Evolutionary conservation across 2,113 vertebrate species (phyloP).

Genomic region (Scatophagus argus): DNA sequence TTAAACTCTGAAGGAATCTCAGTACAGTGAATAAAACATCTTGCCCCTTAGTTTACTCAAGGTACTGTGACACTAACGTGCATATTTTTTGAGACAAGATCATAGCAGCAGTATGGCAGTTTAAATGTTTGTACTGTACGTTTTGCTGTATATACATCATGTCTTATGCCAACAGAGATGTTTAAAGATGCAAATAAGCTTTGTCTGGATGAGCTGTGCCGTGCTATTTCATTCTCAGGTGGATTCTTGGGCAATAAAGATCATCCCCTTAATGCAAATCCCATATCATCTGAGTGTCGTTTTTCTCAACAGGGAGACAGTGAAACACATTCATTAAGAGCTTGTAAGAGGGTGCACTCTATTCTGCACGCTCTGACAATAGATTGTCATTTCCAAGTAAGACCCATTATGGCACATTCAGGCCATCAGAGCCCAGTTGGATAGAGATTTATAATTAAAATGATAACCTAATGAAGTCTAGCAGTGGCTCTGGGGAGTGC

Average conservation of each 20-base stretch:
- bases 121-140: conserved; percentile 91
- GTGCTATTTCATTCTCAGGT: conserved; percentile 96
- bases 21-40: conserved; percentile 87
- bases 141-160: conserved; percentile 91
- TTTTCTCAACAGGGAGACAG: conserved; percentile 42
- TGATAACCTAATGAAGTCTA: conserved; percentile 68
- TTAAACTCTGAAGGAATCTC: conserved; percentile 39
- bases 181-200: conserved; percentile 90
- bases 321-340: conserved; percentile 57
- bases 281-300: conserved; percentile 45
- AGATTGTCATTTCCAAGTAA: conserved; percentile 49
- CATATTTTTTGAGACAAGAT: conserved; percentile 92
- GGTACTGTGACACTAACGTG: conserved; percentile 89
- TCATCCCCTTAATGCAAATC: conserved; percentile 90
- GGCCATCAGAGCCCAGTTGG: conserved; percentile 63
- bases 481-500: conserved; percentile 54
- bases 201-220: conserved; percentile 94
- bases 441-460: conserved; percentile 77
- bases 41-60: conserved; percentile 79
- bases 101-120: conserved; percentile 89
- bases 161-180: conserved; percentile 94
- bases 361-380: conserved; percentile 43
- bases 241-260: conserved; percentile 99
- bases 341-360: conserved; percentile 32
- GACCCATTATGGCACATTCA: conserved; percentile 58